These are phyloP conservation scores for Halcyon malimbica DNA, from an alignment of 2,113 vertebrate species.

Conservation along the genomic window DNA sequence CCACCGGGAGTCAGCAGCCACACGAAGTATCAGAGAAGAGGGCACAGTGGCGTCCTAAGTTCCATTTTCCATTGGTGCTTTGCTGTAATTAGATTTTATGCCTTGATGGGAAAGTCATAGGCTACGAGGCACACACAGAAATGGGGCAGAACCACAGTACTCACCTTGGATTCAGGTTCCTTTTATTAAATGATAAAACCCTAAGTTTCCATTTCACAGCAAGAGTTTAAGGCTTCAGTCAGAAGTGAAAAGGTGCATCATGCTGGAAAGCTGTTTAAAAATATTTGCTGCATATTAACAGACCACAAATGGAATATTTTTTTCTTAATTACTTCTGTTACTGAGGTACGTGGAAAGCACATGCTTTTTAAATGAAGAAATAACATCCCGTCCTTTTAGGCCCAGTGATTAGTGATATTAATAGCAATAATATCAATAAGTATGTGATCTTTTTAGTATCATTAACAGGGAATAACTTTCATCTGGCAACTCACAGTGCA, in stretches of 20 bases:
- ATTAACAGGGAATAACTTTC: slow-evolving; percentile 4
- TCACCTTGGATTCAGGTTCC: slow-evolving; percentile 4
- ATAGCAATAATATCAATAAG: slow-evolving; percentile 32
- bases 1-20: neutral
- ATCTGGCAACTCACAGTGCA: neutral
- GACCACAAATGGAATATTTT: slow-evolving; percentile 39
- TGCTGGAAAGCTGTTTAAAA: slow-evolving; percentile 62
- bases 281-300: slow-evolving; percentile 49
- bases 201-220: slow-evolving; percentile 25
- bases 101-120: slow-evolving; percentile 31
- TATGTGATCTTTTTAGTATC: neutral
- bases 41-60: neutral
- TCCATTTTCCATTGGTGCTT: slow-evolving; percentile 44
- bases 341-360: slow-evolving; percentile 19
- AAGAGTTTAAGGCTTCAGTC: slow-evolving; percentile 12
- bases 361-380: slow-evolving; percentile 20
- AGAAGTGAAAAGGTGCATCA: slow-evolving; percentile 12
- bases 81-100: slow-evolving; percentile 60
- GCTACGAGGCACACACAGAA: neutral
- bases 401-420: slow-evolving; percentile 18
- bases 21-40: slow-evolving; percentile 18
- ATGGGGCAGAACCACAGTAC: neutral
- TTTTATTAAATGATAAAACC: slow-evolving; percentile 42
- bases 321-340: slow-evolving; percentile 39
- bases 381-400: neutral